Evolutionary conservation across 2,113 vertebrate genomes (phyloP).

Genomic region (Pao palembangensis): DNA sequence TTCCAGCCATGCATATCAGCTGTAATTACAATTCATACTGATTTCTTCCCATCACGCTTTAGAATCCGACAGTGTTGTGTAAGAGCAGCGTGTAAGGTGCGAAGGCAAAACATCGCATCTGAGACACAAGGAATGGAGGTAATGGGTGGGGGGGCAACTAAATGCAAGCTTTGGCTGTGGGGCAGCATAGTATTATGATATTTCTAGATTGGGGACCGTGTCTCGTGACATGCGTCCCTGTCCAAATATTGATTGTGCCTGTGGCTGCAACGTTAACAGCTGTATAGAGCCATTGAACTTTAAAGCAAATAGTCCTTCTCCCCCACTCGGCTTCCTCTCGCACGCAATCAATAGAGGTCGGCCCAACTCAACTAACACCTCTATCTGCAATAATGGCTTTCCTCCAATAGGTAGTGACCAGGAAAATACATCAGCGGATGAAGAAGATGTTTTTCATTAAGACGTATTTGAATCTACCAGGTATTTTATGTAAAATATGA

Average conservation of each 20-base stretch:
- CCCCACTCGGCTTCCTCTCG: constrained; percentile 67
- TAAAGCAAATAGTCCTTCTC: constrained; percentile 76
- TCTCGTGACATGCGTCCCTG: constrained; percentile 71
- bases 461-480: neutral
- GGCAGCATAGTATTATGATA: constrained; percentile 71
- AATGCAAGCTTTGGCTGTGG: constrained; percentile 53
- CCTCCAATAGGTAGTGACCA: constrained; percentile 54
- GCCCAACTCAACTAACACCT: constrained; percentile 57
- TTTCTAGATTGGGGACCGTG: constrained; percentile 75
- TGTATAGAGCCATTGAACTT: constrained; percentile 73
- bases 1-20: constrained; percentile 68
- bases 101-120: constrained; percentile 56
- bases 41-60: constrained; percentile 58
- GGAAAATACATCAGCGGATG: constrained; percentile 27
- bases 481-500: too few relatives aligned
- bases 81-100: constrained; percentile 61
- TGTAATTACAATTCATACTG: constrained; percentile 73
- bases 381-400: constrained; percentile 65
- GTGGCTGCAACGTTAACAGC: constrained; percentile 71
- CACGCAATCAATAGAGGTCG: constrained; percentile 64
- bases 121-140: constrained; percentile 35
- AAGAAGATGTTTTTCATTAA: neutral
- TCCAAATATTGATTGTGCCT: constrained; percentile 69
- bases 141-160: constrained; percentile 9
- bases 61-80: constrained; percentile 60